These are phyloP conservation scores for Chionoecetes opilio DNA, from an alignment of 1,140 invertebrate species.

Conservation along the genomic window DNA sequence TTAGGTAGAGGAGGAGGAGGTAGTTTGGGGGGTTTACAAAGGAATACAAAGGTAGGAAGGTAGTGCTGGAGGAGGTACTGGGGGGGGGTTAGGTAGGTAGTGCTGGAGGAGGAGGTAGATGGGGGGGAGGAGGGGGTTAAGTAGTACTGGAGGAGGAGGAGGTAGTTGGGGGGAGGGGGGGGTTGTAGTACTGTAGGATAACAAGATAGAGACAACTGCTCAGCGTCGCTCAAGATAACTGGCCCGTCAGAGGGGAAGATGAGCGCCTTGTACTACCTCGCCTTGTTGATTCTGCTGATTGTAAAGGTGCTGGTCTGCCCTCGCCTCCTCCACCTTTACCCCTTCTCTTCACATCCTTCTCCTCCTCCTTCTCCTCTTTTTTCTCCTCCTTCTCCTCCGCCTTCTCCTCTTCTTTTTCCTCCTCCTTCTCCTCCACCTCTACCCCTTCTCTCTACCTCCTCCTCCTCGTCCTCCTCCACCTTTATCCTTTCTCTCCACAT, in stretches of 20 bases:
- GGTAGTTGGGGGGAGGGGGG: neutral
- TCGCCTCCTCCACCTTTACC: neutral
- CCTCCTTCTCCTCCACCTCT: neutral
- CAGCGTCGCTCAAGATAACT: neutral
- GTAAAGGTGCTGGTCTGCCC: neutral
- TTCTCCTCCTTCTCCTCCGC: neutral
- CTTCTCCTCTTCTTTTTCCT: neutral
- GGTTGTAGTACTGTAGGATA: neutral
- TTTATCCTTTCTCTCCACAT: neutral
- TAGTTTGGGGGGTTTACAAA: no score
- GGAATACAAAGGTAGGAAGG: no score
- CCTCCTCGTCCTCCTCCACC: neutral
- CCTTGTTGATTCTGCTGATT: neutral
- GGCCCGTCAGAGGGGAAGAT: neutral
- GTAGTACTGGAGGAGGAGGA: neutral
- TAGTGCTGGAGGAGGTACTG: no score
- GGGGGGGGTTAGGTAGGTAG: no score
- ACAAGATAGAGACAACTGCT: constrained; percentile 12
- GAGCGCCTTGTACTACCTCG: neutral
- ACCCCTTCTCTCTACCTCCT: neutral
- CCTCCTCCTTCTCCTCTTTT: neutral
- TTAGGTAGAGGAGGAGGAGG: neutral
- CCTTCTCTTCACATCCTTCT: neutral
- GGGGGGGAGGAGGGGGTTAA: neutral
- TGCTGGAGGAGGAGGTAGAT: no score